These are phyloP conservation scores for Podarcis lilfordi DNA, from an alignment of 2,797 vertebrate genomes.

Conservation along the genomic window DNA sequence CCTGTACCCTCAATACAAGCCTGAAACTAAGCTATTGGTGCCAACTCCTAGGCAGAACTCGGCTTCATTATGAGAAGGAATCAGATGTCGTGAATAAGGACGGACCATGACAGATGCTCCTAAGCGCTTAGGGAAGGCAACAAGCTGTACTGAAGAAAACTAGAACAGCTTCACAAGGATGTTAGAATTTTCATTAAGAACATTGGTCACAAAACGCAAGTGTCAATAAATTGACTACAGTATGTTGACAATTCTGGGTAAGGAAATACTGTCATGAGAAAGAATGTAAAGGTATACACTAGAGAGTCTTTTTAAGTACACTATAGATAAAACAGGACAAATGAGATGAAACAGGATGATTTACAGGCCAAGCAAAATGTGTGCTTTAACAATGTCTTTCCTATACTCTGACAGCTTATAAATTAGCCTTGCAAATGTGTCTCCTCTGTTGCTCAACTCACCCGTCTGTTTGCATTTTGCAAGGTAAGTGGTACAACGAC, in stretches of 20 bases:
- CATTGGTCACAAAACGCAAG: neutral
- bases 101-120: neutral
- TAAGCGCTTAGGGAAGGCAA: neutral
- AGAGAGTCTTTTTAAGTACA: neutral
- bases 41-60: neutral
- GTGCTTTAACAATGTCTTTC: neutral
- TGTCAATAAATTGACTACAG: neutral
- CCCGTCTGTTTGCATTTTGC: slow-evolving; percentile 5
- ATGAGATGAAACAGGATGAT: neutral
- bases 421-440: neutral
- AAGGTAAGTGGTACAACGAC: slow-evolving; percentile 44
- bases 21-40: neutral
- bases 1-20: neutral
- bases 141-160: neutral
- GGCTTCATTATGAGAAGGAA: neutral
- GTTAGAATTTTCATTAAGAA: neutral
- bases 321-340: neutral
- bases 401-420: neutral
- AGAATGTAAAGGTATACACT: neutral
- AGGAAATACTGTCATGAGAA: neutral
- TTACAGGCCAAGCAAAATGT: neutral
- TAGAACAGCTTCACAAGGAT: neutral
- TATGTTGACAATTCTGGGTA: neutral
- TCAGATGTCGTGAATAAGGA: neutral
- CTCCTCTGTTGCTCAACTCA: neutral